Percentiles rank a stretch among this genome's conserved stretches.
Evolutionary conservation across 2,888 invertebrate genomes (phyloP).

Genomic region (Rhabditophanes sp.): DNA sequence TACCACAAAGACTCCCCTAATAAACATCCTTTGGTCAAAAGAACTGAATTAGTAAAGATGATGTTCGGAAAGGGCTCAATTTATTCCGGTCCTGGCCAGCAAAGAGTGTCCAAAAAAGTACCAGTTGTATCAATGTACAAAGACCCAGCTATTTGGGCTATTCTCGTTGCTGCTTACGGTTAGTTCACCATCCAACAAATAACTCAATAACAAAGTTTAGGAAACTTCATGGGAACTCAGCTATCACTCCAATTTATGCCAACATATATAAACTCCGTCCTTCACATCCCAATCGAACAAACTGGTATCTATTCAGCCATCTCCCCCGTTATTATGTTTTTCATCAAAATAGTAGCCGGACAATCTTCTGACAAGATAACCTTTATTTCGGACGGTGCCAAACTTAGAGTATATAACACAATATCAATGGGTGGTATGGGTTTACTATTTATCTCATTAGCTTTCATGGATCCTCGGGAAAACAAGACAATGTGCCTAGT

Average conservation of each 20-base stretch:
- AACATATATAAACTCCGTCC: constrained; percentile 26
- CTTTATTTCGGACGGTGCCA: constrained; percentile 29
- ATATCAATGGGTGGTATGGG: constrained; percentile 34
- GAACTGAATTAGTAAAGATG: constrained; percentile 17
- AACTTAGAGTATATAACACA: constrained; percentile 34
- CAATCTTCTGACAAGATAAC: constrained; percentile 30
- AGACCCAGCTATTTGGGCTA: constrained; percentile 38
- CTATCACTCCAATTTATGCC: constrained; percentile 23
- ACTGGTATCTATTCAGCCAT: constrained; percentile 40
- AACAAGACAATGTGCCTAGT: constrained; percentile 20
- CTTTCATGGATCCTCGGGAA: constrained; percentile 16
- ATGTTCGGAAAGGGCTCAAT: constrained; percentile 19
- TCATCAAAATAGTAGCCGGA: constrained; percentile 37
- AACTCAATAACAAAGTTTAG: too few species aligned
- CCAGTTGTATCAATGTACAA: constrained; percentile 30
- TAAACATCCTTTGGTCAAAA: constrained; percentile 18
- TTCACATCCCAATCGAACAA: constrained; percentile 32
- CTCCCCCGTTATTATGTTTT: constrained; percentile 37
- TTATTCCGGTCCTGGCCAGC: constrained; percentile 16
- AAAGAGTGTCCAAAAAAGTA: constrained; percentile 17
- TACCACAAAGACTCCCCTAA: constrained; percentile 19
- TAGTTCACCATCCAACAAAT: background rate
- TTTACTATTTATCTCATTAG: constrained; percentile 27
- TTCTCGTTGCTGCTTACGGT: constrained; percentile 22
- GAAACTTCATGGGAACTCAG: constrained; percentile 39